These are phyloP conservation scores for Enoplolaimus lenunculus DNA, from an alignment of 2,888 invertebrate genomes.

Conservation along the genomic window DNA sequence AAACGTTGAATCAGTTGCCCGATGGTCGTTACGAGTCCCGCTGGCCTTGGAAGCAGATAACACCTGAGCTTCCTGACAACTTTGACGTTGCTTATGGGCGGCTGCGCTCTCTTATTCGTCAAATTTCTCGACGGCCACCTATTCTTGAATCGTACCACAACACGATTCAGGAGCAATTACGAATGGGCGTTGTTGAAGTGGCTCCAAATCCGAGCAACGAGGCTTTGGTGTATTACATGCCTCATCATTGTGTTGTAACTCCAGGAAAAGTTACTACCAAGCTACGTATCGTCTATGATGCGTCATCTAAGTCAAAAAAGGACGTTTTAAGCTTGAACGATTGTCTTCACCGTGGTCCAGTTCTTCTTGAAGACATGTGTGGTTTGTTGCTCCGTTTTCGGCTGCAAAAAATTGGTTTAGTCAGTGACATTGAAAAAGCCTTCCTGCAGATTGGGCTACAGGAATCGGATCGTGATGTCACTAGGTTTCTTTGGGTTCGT, in stretches of 20 bases:
- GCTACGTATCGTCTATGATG: slow-evolving; percentile 17
- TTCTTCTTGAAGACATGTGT: slow-evolving; percentile 3
- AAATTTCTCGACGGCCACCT: background rate
- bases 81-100: slow-evolving; percentile 8
- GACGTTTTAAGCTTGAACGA: slow-evolving; percentile 14
- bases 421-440: slow-evolving; percentile 8
- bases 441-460: slow-evolving; percentile 12
- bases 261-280: slow-evolving; percentile 5
- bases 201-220: background rate
- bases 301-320: background rate
- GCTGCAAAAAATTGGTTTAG: slow-evolving; percentile 2
- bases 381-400: slow-evolving; percentile 10
- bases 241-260: slow-evolving; percentile 12
- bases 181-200: slow-evolving; percentile 8
- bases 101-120: slow-evolving; percentile 10
- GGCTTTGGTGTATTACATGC: slow-evolving; percentile 5
- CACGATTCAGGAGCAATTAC: slow-evolving; percentile 11
- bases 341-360: slow-evolving; percentile 7
- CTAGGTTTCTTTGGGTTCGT: slow-evolving; percentile 4
- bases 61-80: slow-evolving; percentile 3
- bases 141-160: slow-evolving; percentile 8
- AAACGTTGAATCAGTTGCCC: slow-evolving; percentile 1
- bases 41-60: slow-evolving; percentile 15
- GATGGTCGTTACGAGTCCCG: slow-evolving; percentile 11
- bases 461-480: slow-evolving; percentile 8